phyloP scores from a whole-genome alignment of 2,888 invertebrate genomes.

The Idaea straminata region DNA sequence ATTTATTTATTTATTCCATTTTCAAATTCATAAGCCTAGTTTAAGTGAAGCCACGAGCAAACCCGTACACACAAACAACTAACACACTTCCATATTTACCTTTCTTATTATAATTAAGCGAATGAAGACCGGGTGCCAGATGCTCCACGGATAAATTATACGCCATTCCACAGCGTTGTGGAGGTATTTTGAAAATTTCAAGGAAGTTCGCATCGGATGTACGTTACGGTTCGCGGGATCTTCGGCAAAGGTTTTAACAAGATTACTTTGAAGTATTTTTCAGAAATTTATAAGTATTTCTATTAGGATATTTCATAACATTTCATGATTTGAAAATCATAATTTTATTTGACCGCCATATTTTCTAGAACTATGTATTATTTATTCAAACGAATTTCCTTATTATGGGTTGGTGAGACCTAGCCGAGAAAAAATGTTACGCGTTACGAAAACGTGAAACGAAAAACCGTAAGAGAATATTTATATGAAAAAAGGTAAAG shows the following conservation, averaged over 20 bases:
- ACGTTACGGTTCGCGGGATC: not conserved
- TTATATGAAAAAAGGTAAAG: no score
- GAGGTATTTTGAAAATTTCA: constrained; percentile 18
- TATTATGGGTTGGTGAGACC: no score
- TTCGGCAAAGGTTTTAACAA: not conserved
- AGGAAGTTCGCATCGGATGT: not conserved
- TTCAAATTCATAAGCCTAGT: not conserved
- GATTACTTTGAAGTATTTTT: not conserved
- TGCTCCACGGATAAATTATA: constrained; percentile 25
- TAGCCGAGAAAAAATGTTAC: no score
- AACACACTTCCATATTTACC: constrained; percentile 14
- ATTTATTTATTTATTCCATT: not conserved
- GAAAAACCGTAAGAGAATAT: no score
- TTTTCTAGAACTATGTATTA: not conserved
- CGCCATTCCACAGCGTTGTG: constrained; percentile 8
- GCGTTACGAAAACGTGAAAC: no score
- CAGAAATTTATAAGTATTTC: not conserved
- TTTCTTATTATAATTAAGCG: constrained; percentile 30
- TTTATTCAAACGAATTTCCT: no score
- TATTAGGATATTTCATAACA: not conserved
- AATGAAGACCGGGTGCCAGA: constrained; percentile 26
- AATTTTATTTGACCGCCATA: not conserved
- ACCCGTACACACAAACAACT: not conserved
- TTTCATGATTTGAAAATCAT: not conserved
- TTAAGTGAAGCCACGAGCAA: not conserved